Evolutionary conservation across 2,797 vertebrate genomes (phyloP).

Genomic region (Alectoris magna): DNA sequence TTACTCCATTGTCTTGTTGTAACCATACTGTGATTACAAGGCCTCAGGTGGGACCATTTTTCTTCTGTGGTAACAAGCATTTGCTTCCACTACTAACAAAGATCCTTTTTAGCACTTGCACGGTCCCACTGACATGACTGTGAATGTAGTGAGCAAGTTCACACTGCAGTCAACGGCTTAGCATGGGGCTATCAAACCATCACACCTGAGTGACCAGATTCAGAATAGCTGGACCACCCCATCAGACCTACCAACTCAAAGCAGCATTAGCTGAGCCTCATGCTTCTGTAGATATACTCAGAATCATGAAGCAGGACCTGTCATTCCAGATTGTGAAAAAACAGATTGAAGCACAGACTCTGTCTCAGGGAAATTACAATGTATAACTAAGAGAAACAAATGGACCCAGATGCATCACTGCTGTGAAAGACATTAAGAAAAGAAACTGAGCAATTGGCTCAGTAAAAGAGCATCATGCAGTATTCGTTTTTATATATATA

Average conservation of each 20-base stretch:
- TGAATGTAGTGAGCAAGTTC: neutral
- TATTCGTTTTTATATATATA: neutral
- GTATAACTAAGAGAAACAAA: neutral
- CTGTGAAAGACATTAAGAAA: neutral
- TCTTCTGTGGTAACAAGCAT: neutral
- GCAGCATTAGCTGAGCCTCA: neutral
- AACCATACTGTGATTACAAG: neutral
- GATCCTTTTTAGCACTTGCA: neutral
- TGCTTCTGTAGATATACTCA: fast-evolving
- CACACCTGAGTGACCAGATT: neutral
- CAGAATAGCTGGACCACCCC: neutral
- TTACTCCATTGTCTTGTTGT: neutral
- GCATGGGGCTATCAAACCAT: neutral
- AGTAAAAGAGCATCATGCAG: neutral
- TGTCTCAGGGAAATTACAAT: neutral
- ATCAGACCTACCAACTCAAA: neutral
- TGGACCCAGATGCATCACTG: neutral
- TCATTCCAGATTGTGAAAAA: neutral
- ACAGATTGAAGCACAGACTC: neutral
- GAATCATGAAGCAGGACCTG: neutral
- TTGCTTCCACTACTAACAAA: neutral
- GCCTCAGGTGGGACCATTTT: fast-evolving
- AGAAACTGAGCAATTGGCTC: neutral
- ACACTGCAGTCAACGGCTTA: neutral
- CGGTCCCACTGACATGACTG: fast-evolving